Evolutionary conservation across 2,888 invertebrate species (phyloP), one percentile per base, ranked within the genome.

Genomic region (Crematogaster levior): DNA sequence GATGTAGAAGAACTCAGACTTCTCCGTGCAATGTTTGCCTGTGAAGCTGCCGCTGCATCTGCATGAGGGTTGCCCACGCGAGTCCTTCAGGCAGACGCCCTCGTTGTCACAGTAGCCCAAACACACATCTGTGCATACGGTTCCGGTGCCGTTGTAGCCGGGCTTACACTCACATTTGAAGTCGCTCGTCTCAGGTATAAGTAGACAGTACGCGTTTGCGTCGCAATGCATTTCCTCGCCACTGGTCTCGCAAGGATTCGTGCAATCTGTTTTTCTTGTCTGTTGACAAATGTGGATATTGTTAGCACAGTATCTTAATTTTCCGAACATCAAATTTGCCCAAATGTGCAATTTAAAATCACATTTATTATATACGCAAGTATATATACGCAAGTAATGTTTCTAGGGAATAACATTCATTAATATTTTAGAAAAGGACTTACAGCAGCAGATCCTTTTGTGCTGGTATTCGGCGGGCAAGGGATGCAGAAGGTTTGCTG

Each of bases 1-100:
- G 85, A 98, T 98, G 95, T 98, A 98, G 18, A 98, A 98, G 94
- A 98, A 98, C 93, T 98, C 98, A n/a, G 98, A 98, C 94, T 98
- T 98, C 91, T 98, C 98, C 3, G 97, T 96, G 93, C 98, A 98
- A 88, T 97, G 97, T 85, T 97, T 97, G 43, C 98, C 98, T 0
- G 98, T 98, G 95, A 98, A 99, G 86, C 98, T 98, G 2, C 98
- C 98, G 15, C 97, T 97, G 93, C 99, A 99, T 88, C 98, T 96
- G 93, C 99, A 99, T 0, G 97, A 97, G 0, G 98, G 98, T 86
- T 97, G 97, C 0, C 98, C 98, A 87, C 97, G 95, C 0, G 96
- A 95, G 93, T 98, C 98, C 93, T 98, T 98, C 6, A 98, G 96
- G 93, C 98, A 99, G 56, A 96, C 96, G 5, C 98, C 98, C 83